These are phyloP conservation scores for Alligator mississippiensis DNA, from an alignment of 2,113 vertebrate genomes.

Conservation along the genomic window DNA sequence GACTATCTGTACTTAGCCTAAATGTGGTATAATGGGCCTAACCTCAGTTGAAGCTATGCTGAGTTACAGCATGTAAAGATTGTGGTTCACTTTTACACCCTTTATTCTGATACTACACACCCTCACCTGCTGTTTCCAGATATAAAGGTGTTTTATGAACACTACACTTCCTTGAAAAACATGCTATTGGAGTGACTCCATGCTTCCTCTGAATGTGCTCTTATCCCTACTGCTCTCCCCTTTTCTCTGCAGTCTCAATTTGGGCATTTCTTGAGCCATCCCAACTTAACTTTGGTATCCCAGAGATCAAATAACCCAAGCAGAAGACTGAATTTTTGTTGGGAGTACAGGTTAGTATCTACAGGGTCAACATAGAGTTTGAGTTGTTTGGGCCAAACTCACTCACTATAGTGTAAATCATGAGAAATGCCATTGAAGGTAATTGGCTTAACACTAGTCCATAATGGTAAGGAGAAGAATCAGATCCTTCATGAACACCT, in stretches of 20 bases:
- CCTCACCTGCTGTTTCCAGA: background rate
- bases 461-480: background rate
- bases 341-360: background rate
- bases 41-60: background rate
- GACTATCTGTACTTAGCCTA: no score
- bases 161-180: background rate
- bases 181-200: accelerated
- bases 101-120: background rate
- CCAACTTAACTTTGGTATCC: background rate
- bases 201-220: background rate
- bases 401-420: background rate
- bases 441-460: background rate
- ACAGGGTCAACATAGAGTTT: background rate
- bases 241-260: background rate
- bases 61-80: no score
- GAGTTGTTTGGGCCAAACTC: background rate
- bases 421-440: background rate
- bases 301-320: background rate
- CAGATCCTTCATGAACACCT: background rate
- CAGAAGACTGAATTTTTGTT: background rate
- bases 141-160: background rate
- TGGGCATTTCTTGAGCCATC: no score
- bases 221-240: background rate
- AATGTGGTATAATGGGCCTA: background rate
- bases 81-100: no score